Percentiles rank a stretch among this genome's conserved stretches.
phyloP scores from a whole-genome alignment of 2,888 invertebrate species.

The Zhuqinia jingwanae region DNA sequence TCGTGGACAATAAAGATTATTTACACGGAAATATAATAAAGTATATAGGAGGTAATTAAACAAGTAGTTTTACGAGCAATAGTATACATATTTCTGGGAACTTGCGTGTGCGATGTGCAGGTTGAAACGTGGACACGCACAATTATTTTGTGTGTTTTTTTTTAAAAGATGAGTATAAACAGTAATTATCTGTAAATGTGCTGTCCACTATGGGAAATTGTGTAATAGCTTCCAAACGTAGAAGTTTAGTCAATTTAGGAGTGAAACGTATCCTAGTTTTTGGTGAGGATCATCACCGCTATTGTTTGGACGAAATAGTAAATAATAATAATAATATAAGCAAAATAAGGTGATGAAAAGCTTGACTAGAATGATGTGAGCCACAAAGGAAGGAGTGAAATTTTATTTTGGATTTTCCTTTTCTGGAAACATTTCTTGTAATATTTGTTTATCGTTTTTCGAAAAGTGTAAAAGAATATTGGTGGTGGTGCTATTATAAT shows the following conservation, averaged over 20 bases:
- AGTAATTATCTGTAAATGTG: background rate
- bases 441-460: background rate
- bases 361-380: background rate
- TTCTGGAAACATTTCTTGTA: background rate
- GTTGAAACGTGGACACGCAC: background rate
- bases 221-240: background rate
- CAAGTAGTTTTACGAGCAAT: too few species aligned
- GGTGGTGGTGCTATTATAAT: background rate
- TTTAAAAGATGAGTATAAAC: background rate
- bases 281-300: background rate
- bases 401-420: background rate
- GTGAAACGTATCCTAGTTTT: background rate
- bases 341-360: background rate
- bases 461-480: conserved; percentile 65
- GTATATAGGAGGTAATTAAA: background rate
- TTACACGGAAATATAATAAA: conserved; percentile 2
- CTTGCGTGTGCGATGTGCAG: too few species aligned
- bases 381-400: too few species aligned
- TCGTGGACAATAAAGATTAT: conserved; percentile 1
- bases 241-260: background rate
- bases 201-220: background rate
- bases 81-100: too few species aligned
- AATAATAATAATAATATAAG: background rate
- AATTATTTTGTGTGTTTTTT: too few species aligned
- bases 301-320: background rate